These are phyloP conservation scores for Marcusenius ussheri DNA, from an alignment of 2,113 vertebrate genomes.

Conservation along the genomic window DNA sequence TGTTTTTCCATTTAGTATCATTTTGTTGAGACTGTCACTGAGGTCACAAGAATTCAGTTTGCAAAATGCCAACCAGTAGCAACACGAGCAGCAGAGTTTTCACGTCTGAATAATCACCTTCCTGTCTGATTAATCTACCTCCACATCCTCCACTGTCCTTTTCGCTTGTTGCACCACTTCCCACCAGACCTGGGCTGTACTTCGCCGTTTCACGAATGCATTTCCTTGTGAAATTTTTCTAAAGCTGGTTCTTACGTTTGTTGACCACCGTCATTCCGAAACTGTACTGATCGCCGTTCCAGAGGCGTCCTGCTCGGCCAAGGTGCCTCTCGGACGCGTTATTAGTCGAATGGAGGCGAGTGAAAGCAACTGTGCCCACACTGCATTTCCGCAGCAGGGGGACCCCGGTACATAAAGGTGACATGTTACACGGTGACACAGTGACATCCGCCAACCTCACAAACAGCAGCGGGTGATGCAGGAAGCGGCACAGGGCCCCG, in stretches of 20 bases:
- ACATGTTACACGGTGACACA: background rate
- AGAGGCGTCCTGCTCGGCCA: background rate
- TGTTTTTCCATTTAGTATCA: background rate
- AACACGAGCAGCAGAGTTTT: background rate
- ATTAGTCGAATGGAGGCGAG: background rate
- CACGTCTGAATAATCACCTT: background rate
- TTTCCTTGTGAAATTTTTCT: background rate
- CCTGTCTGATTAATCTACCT: background rate
- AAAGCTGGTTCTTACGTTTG: background rate
- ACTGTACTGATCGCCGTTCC: background rate
- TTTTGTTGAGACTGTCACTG: background rate
- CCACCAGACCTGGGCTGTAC: background rate
- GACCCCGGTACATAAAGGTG: background rate
- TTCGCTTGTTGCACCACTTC: background rate
- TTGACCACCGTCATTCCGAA: background rate
- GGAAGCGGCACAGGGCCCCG: background rate
- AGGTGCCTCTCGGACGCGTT: background rate
- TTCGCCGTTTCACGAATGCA: background rate
- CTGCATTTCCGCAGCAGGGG: background rate
- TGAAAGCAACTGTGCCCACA: background rate
- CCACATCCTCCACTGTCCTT: background rate
- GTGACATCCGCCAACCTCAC: slow-evolving; percentile 12
- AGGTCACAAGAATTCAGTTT: background rate
- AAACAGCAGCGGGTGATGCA: background rate
- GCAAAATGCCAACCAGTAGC: background rate